A percentile compares a stretch with the other conserved stretches of the same genome.
These are phyloP conservation scores for Lysiphlebus fabarum DNA, from an alignment of 1,140 invertebrate species.

Conservation along the genomic window DNA sequence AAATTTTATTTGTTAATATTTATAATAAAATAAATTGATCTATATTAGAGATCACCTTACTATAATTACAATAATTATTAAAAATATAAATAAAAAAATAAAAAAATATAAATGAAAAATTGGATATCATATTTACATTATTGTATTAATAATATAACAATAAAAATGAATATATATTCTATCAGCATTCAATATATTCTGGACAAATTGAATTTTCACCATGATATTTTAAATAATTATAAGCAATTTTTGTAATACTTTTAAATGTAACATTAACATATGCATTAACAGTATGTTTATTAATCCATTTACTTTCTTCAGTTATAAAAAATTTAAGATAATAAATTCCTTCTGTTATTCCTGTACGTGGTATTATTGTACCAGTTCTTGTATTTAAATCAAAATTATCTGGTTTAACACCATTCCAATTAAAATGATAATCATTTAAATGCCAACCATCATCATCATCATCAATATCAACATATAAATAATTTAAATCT, in stretches of 20 bases:
- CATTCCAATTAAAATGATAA: conserved; percentile 73
- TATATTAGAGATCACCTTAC: no score
- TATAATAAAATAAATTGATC: no score
- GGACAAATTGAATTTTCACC: no score
- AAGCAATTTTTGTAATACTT: conserved; percentile 82
- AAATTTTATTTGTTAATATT: no score
- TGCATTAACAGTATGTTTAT: conserved; percentile 67
- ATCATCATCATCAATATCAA: conserved; percentile 86
- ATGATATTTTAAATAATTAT: no score
- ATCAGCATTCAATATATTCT: no score
- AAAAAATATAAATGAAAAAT: no score
- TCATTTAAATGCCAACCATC: conserved; percentile 87
- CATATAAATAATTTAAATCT: conserved; percentile 78
- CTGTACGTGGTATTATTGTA: conserved; percentile 77
- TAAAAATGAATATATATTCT: no score
- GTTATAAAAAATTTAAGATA: conserved; percentile 68
- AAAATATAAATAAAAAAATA: no score
- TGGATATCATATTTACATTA: no score
- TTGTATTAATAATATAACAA: no score
- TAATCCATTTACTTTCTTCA: conserved; percentile 56
- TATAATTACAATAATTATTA: no score
- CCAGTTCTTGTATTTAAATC: conserved; percentile 68
- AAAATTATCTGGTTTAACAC: conserved; percentile 61
- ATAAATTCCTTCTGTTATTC: conserved; percentile 68
- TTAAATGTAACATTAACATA: conserved; percentile 81